Conservation (phyloP, 2,113 vertebrate species). For the Anguilla japonica region DNA sequence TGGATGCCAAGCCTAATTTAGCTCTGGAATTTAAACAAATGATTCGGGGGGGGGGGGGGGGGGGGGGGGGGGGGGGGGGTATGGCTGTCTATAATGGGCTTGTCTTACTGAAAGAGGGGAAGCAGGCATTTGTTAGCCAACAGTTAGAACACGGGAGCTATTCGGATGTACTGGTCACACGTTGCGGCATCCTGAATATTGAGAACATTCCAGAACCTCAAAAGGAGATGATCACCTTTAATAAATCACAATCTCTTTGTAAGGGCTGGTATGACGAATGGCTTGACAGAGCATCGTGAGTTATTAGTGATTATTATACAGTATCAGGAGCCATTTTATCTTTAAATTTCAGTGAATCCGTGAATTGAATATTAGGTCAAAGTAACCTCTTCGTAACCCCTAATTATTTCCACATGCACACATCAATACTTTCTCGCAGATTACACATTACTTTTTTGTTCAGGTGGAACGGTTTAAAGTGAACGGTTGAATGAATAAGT, state of each 20-base stretch:
- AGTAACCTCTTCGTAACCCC: not conserved
- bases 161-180: not conserved
- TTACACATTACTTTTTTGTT: not conserved
- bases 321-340: slow-evolving; percentile 44
- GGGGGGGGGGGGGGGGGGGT: too few species aligned
- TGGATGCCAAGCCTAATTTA: not conserved
- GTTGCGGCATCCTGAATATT: too few species aligned
- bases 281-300: not conserved
- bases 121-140: too few species aligned
- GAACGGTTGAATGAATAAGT: not conserved
- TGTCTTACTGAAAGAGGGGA: too few species aligned
- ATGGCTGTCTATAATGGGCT: too few species aligned
- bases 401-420: not conserved
- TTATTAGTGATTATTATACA: not conserved
- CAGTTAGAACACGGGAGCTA: too few species aligned
- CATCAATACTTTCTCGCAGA: not conserved
- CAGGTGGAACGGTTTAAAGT: not conserved
- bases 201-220: not conserved
- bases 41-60: too few species aligned
- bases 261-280: slow-evolving; percentile 38
- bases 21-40: too few species aligned
- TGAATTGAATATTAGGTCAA: slow-evolving; percentile 33
- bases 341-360: slow-evolving; percentile 40
- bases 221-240: slow-evolving; percentile 19
- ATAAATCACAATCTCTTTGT: slow-evolving; percentile 36